Percentiles rank a stretch among this genome's conserved stretches.
These are phyloP conservation scores for Selenia dentaria DNA, from an alignment of 2,888 invertebrate species.

Conservation along the genomic window DNA sequence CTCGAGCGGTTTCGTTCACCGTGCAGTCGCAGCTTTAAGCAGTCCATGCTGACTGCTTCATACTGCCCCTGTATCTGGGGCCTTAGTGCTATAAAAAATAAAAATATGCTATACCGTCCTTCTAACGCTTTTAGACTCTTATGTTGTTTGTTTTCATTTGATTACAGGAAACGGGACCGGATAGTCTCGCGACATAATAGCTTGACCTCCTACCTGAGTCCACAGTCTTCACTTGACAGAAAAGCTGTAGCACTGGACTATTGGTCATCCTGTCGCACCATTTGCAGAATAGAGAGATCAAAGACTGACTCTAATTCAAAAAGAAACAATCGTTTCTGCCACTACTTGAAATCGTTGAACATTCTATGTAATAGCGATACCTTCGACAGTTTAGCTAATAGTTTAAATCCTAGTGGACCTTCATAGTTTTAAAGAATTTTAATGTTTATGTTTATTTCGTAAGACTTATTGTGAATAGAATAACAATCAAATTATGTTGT, in stretches of 20 bases:
- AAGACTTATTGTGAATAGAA: slow-evolving; percentile 20
- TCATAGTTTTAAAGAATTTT: slow-evolving; percentile 27
- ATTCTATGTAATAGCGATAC: slow-evolving; percentile 75
- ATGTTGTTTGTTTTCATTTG: too few relatives aligned
- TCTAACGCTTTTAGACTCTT: too few relatives aligned
- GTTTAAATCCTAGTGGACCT: slow-evolving; percentile 49
- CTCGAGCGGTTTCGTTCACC: too few relatives aligned
- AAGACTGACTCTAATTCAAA: slow-evolving; percentile 85
- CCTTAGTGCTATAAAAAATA: too few relatives aligned
- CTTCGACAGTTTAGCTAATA: slow-evolving; percentile 76
- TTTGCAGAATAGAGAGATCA: slow-evolving; percentile 88
- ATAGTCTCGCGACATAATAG: slow-evolving; percentile 58
- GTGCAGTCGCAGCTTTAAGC: too few relatives aligned
- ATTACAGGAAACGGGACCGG: slow-evolving; percentile 74
- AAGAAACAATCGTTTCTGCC: slow-evolving; percentile 90
- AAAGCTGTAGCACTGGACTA: slow-evolving; percentile 87
- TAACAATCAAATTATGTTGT: slow-evolving; percentile 4
- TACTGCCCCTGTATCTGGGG: too few relatives aligned
- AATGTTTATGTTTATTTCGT: slow-evolving; percentile 9
- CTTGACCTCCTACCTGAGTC: slow-evolving; percentile 78
- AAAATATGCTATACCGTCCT: too few relatives aligned
- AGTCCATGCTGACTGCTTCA: too few relatives aligned
- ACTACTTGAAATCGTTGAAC: slow-evolving; percentile 88
- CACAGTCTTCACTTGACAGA: slow-evolving; percentile 76
- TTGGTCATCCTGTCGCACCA: slow-evolving; percentile 87